Evolutionary conservation across 2,888 invertebrate species (phyloP), one percentile per base, ranked within the genome.

Genomic region (Sepioteuthis lessoniana): DNA sequence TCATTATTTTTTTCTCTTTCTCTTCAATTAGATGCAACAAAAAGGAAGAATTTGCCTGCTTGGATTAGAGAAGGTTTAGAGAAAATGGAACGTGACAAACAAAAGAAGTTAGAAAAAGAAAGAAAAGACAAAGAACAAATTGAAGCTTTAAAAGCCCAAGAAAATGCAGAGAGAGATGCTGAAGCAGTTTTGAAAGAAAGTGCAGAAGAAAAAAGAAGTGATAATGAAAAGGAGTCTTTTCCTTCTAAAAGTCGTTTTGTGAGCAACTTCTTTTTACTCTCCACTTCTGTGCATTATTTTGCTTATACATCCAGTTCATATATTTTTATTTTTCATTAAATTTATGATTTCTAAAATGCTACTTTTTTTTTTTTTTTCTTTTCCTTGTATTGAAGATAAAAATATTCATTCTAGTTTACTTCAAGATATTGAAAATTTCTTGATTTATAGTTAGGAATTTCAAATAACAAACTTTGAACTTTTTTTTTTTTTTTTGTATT

Each of bases 51-150:
- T 96, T 98, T 99, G 42, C 99, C 99, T n/a, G 99, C 98, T 0
- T 99, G 99, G 99, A 99, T 99, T 95, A 98, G 99, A 97, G 99
- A 99, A 98, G 99, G 99, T 60, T 97, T 99, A 95, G 99, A 99
- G 97, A 99, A 99, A 97, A 99, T 99, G 99, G 99, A 99, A 97
- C 98, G 96, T 94, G 97, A 96, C 94, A 97, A 97, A 94, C 96
- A 96, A 95, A 96, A 96, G 95, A 96, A 96, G 94, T 90, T 96
- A 94, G 99, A 99, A 95, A 98, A 98, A 95, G 99, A 99, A 96
- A 98, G 98, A 94, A 98, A 98, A 93, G 96, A 96, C 90, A 95
- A 95, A 93, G 96, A 96, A 93, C 94, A 94, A 38, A 94, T 95
- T 90, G 95, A 95, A 96, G 98, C 98, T 95, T 98, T 98, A 95